Percentiles rank a stretch among this genome's conserved stretches.
Evolutionary conservation across 2,888 invertebrate species (phyloP).

Genomic region (Brachypalpus laphriformis): DNA sequence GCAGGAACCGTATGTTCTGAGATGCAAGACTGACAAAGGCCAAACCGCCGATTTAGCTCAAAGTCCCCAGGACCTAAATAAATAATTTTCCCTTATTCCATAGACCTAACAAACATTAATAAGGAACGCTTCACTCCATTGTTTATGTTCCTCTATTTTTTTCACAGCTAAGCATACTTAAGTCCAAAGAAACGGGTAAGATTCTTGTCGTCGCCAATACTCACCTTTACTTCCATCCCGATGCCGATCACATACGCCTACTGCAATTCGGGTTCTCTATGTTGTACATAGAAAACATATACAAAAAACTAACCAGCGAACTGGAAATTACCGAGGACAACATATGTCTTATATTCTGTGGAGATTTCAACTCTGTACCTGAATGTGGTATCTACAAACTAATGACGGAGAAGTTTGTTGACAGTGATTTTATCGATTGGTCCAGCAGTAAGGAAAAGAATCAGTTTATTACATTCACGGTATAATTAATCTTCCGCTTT

Average conservation of each 20-base stretch:
- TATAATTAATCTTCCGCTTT: not conserved
- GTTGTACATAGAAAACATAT: conserved; percentile 87
- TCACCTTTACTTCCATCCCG: conserved; percentile 96
- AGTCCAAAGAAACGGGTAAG: conserved; percentile 85
- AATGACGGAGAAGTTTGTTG: conserved; percentile 88
- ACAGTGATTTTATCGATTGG: conserved; percentile 89
- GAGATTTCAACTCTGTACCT: conserved; percentile 96
- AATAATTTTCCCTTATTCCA: too few species aligned
- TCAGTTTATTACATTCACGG: not conserved
- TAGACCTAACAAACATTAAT: too few species aligned
- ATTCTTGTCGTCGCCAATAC: conserved; percentile 91
- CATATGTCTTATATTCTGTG: conserved; percentile 91
- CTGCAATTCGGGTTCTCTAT: conserved; percentile 91
- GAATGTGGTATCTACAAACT: conserved; percentile 91
- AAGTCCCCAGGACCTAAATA: too few species aligned
- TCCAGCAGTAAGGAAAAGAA: conserved; percentile 86
- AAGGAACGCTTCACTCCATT: too few species aligned
- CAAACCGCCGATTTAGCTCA: too few species aligned
- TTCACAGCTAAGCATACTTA: conserved; percentile 84
- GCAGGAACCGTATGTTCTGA: too few species aligned
- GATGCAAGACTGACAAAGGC: too few species aligned
- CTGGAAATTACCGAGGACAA: conserved; percentile 78
- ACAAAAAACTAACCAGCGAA: conserved; percentile 78
- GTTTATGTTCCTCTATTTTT: not conserved
- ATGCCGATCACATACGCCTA: conserved; percentile 94